These are phyloP conservation scores for Sitophilus oryzae DNA, from an alignment of 1,140 invertebrate genomes.

Conservation along the genomic window DNA sequence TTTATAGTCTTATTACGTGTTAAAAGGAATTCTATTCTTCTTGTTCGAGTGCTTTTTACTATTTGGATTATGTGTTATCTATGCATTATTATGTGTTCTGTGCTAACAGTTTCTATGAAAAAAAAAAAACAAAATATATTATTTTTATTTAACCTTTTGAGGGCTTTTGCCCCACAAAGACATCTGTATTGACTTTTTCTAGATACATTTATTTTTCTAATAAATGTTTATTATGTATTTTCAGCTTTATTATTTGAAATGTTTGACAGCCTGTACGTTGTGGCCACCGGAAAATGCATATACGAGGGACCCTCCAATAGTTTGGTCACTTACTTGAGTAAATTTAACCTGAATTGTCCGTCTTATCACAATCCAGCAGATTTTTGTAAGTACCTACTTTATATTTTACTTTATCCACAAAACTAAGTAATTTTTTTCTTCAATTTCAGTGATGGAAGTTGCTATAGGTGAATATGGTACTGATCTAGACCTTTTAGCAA, in stretches of 20 bases:
- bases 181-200: too few species aligned
- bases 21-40: too few species aligned
- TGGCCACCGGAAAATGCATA: constrained; percentile 81
- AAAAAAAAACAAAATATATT: too few species aligned
- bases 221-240: background rate
- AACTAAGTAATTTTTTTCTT: background rate
- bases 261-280: constrained; percentile 91
- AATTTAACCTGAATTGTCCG: constrained; percentile 76
- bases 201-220: too few species aligned
- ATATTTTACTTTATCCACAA: constrained; percentile 1
- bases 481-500: constrained; percentile 53
- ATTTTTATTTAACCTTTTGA: too few species aligned
- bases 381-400: constrained; percentile 64
- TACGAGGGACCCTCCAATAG: constrained; percentile 73
- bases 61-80: too few species aligned
- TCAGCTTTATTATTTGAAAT: constrained; percentile 89
- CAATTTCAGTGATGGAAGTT: constrained; percentile 69
- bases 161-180: too few species aligned
- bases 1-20: too few species aligned
- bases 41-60: too few species aligned
- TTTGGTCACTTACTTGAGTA: constrained; percentile 76
- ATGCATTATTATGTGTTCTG: too few species aligned
- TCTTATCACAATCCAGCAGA: constrained; percentile 94
- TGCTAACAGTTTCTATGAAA: too few species aligned
- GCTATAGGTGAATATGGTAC: constrained; percentile 66